These are phyloP conservation scores for Apamea epomidion DNA, from an alignment of 2,888 invertebrate species.

Conservation along the genomic window DNA sequence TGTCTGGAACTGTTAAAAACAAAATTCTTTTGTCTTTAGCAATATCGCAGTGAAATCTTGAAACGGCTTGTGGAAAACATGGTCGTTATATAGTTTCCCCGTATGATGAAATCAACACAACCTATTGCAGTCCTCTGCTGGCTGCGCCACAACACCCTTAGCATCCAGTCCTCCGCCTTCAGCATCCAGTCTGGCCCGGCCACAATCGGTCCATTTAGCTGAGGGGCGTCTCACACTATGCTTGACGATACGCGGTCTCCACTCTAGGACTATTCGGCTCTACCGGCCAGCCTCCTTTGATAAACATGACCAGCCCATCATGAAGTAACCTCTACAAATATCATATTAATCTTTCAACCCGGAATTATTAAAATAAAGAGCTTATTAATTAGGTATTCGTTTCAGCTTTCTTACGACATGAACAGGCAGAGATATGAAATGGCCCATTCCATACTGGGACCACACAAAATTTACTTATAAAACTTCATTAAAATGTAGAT, in stretches of 20 bases:
- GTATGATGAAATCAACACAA: background rate
- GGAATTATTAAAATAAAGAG: background rate
- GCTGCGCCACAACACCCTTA: background rate
- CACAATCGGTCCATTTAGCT: background rate
- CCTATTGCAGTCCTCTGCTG: background rate
- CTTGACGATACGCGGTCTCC: background rate
- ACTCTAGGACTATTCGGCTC: background rate
- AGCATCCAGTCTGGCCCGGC: background rate
- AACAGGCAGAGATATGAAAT: slow-evolving; percentile 2
- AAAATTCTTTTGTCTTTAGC: slow-evolving; percentile 11
- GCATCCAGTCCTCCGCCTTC: background rate
- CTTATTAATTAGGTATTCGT: background rate
- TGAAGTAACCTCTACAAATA: background rate
- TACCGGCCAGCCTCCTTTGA: background rate
- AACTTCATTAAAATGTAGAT: background rate
- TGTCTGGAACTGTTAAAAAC: background rate
- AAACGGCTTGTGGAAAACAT: background rate
- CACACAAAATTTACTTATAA: slow-evolving; percentile 19
- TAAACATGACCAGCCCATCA: background rate
- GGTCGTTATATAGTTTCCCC: background rate
- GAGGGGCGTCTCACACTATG: background rate
- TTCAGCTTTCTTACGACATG: slow-evolving; percentile 1
- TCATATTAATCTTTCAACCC: background rate
- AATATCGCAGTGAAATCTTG: background rate
- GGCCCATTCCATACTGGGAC: background rate